Evolutionary conservation across 1,140 invertebrate species (phyloP).

Genomic region (Ostrea denselamellosa): DNA sequence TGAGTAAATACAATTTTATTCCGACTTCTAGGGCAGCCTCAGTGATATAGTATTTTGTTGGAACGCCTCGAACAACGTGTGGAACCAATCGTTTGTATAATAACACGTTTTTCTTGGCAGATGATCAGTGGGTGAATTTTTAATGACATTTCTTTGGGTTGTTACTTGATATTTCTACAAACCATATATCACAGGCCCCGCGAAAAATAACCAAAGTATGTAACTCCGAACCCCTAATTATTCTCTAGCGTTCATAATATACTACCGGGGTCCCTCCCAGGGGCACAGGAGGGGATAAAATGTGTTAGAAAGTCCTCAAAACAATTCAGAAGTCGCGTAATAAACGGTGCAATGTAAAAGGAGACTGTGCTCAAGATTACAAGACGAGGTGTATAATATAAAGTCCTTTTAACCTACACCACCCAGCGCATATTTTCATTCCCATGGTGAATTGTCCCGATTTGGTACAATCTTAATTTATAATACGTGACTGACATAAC

Average conservation of each 20-base stretch:
- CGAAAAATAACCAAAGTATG: background rate
- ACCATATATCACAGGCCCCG: slow-evolving; percentile 21
- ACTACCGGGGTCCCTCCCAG: background rate
- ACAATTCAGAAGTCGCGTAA: background rate
- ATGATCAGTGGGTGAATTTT: slow-evolving; percentile 5
- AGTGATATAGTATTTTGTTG: background rate
- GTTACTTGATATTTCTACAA: slow-evolving; percentile 30
- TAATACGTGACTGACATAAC: background rate
- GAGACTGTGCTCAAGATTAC: background rate
- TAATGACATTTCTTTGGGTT: slow-evolving; percentile 37
- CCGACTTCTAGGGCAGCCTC: background rate
- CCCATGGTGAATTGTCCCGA: background rate
- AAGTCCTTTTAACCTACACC: background rate
- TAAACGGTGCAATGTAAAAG: background rate
- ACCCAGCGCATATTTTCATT: background rate
- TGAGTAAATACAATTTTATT: slow-evolving; percentile 7
- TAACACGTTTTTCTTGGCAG: slow-evolving; percentile 8
- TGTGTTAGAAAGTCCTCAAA: background rate
- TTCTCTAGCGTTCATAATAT: slow-evolving; percentile 5
- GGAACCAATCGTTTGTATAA: slow-evolving; percentile 25
- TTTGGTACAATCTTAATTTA: background rate
- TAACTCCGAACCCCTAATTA: slow-evolving; percentile 23
- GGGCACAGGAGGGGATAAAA: background rate
- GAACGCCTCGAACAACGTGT: slow-evolving; percentile 5
- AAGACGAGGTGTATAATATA: background rate